Base-by-base conservation (phyloP, 2,797 vertebrate species). In the Cetoscarus ocellatus region DNA sequence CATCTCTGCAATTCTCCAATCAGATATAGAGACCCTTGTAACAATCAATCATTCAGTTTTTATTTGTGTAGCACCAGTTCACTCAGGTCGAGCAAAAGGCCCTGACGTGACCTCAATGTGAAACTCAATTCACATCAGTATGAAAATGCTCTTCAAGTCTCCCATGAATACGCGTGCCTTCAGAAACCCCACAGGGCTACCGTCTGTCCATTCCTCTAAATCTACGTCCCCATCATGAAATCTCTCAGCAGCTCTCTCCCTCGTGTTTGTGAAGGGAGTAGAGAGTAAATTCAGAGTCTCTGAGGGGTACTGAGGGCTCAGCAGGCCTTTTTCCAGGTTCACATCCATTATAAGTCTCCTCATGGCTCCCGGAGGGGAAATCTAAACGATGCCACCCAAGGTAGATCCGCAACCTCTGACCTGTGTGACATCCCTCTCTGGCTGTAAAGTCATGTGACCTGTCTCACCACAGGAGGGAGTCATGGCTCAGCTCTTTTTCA, bases 381-480 rank as follows among this genome's bases (percentile, higher is more conserved):
- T 60, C 70, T 56, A 82, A 90, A 87, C 86, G 14, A 83, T 92
- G 85, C 92, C 89, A 93, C 92, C 89, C 92, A 93, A 86, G 83
- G 83, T 86, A 83, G 84, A 84, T 91, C 79, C 56, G 70, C 80
- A 77, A 86, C 91, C 90, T 91, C 66, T 83, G 80, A 92, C 92
- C 91, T 77, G 1, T 6, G 57, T 62, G 80, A 75, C 80, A 77
- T 92, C 79, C 34, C 71, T 89, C 78, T 85, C 40, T 54, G 55
- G 44, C 80, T 82, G 86, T 87, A 77, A 79, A 69, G 75, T 75
- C 73, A 58, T 57, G 39, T 67, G 85, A 67, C 82, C 77, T 61
- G 60, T 50, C 68, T 52, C 81, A 5, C 75, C 42, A n/a, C 75
- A 47, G 79, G 78, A 70, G 67, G 79, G 42, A 79, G 86, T 81